phyloP scores from a whole-genome alignment of 2,888 invertebrate genomes.

The Drosophila koepferae region DNA sequence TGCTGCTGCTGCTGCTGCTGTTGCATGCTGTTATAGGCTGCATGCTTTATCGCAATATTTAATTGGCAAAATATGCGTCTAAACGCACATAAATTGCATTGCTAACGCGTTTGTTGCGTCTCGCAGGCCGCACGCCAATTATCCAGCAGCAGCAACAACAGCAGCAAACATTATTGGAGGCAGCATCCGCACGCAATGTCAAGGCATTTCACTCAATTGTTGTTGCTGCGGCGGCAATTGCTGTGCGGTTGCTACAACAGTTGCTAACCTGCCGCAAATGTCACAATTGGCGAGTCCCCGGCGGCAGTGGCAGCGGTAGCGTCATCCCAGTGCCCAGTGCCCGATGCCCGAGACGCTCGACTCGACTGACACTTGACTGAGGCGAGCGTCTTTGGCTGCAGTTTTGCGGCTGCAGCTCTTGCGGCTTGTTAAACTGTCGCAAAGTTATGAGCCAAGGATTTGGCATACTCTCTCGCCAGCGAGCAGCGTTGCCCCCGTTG shows the following conservation, averaged over 20 bases:
- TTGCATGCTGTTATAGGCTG: slow-evolving; percentile 70
- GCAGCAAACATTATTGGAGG: slow-evolving; percentile 36
- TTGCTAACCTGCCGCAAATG: slow-evolving; percentile 72
- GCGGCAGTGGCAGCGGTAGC: neutral
- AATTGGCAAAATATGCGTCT: slow-evolving; percentile 85
- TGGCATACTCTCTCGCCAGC: slow-evolving; percentile 32
- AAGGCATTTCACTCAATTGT: slow-evolving; percentile 76
- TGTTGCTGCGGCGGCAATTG: slow-evolving; percentile 69
- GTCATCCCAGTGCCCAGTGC: neutral
- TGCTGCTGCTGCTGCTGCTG: slow-evolving; percentile 38
- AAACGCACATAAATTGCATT: slow-evolving; percentile 84
- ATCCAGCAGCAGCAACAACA: slow-evolving; percentile 33
- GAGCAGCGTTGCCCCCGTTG: slow-evolving; percentile 1
- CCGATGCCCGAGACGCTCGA: slow-evolving; percentile 17
- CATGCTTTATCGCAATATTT: slow-evolving; percentile 84
- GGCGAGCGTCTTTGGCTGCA: slow-evolving; percentile 17
- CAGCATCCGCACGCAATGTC: slow-evolving; percentile 78
- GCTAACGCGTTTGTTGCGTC: slow-evolving; percentile 79
- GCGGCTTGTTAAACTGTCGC: slow-evolving; percentile 73
- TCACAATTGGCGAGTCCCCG: slow-evolving; percentile 59
- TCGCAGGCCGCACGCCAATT: slow-evolving; percentile 74
- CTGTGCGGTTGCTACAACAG: slow-evolving; percentile 66
- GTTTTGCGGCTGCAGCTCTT: slow-evolving; percentile 43
- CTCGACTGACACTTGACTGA: slow-evolving; percentile 52
- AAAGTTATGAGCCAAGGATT: slow-evolving; percentile 68